Base-by-base conservation (phyloP, 2,113 vertebrate species). In the Leiothrix lutea region DNA sequence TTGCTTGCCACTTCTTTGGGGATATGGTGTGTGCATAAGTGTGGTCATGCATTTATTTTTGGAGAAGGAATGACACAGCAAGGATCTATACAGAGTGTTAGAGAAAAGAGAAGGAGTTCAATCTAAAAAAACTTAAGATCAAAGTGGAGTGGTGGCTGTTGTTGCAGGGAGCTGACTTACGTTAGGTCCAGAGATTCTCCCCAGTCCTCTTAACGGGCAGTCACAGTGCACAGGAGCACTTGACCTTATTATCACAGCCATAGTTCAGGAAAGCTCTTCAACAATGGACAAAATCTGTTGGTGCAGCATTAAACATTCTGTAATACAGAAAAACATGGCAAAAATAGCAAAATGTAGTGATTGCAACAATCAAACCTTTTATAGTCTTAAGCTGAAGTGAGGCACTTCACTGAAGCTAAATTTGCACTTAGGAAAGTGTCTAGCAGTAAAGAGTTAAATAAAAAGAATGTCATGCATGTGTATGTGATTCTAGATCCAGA, bases 381-480 rank as follows among this genome's bases (percentile, higher is more conserved):
- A 53, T 12, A 50, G 24, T 57, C 18, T 58, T 61, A 45, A 72
- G 16, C 50, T 69, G 23, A 75, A 86, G 36, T 8, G 48, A 82
- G 88, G 12, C 29, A 38, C 42, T 72, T 82, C 14, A 38, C 40
- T 42, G 45, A 57, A 66, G 71, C 33, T 69, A 36, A 48, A 61
- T 75, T 88, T 93, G 73, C 45, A 33, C 45, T 66, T 54, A 17
- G 57, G 61, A 70, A 67, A 91, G 85, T 44, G 23, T 47, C n/a
- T 73, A 58, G 45, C 84, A 94, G 74, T 82, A 95, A 96, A 94
- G 91, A 88, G 96, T 97, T 97, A 97, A 97, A 31, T 77, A 44
- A 36, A 77, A 96, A 88, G 94, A 97, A 98, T 97, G 96, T 83
- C 90, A 95, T 87, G 95, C 92, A 92, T 92, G 90, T 83, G 73